These are phyloP conservation scores for Spermophilus dauricus DNA, from an alignment of 2,113 vertebrate species.

Conservation along the genomic window DNA sequence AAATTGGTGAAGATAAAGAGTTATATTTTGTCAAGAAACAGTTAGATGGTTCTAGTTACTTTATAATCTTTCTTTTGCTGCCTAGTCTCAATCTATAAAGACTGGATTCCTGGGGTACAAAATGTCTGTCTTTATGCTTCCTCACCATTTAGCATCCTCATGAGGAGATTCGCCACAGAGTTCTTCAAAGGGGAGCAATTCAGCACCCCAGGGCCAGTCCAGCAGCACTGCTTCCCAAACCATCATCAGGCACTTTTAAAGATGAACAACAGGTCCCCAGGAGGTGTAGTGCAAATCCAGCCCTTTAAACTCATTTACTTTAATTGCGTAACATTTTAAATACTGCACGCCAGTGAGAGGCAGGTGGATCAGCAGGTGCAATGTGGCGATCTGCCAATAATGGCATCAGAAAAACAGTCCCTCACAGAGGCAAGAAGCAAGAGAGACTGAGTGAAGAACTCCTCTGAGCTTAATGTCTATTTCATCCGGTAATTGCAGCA, in stretches of 20 bases:
- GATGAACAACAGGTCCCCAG: constrained; percentile 82
- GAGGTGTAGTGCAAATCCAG: constrained; percentile 77
- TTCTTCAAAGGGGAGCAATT: constrained; percentile 82
- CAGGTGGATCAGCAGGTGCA: constrained; percentile 86
- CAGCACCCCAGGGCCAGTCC: constrained; percentile 70
- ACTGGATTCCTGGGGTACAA: constrained; percentile 71
- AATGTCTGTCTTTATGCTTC: constrained; percentile 77
- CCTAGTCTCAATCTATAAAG: constrained; percentile 67
- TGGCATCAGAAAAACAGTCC: constrained; percentile 79
- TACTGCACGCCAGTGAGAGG: constrained; percentile 78
- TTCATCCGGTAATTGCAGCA: constrained; percentile 76
- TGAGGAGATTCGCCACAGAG: constrained; percentile 72
- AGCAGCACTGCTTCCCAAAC: constrained; percentile 71
- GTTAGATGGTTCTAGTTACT: constrained; percentile 55
- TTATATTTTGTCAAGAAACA: constrained; percentile 52
- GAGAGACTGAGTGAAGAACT: constrained; percentile 76
- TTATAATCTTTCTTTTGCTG: constrained; percentile 62
- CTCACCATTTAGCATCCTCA: constrained; percentile 74
- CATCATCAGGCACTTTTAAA: constrained; percentile 82
- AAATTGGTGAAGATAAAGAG: neutral
- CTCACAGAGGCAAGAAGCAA: constrained; percentile 79
- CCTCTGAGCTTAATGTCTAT: constrained; percentile 82
- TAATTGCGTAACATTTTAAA: constrained; percentile 85
- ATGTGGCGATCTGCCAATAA: constrained; percentile 81
- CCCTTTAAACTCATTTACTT: constrained; percentile 85